Evolutionary conservation across 1,140 invertebrate species (phyloP), one percentile per base, ranked within the genome.

Genomic region (Cyrtorhinus lividipennis): DNA sequence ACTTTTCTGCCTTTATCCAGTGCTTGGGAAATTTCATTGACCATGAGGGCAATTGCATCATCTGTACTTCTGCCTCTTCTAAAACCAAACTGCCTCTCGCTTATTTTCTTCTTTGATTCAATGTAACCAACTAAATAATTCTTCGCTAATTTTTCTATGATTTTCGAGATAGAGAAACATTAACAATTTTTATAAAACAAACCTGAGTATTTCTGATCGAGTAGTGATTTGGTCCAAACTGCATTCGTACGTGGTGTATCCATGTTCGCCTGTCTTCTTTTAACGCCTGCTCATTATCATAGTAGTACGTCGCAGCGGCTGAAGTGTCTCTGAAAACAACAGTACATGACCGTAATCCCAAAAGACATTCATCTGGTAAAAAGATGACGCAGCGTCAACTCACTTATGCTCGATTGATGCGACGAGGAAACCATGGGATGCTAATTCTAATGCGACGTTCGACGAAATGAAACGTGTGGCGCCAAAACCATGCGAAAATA

Each of bases 401-500:
- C 70, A 81, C 79, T 80, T 80, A 70, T 85, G 83, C 70, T 85
- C 83, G 12, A 84, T 63, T 30, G 79, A 78, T 25, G 78, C 81
- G 0, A 86, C 81, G 15, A 86, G 70, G 71, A 79, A 86, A 1
- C 84, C 84, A 67, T 80, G 73, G 3, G 81, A 83, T 8, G 84
- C 83, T 45, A 86, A 68, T 62, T 85, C 81, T 38, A 73, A 71
- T 67, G 79, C 81, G 58, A 81, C 75, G 1, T 78, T 75, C 22
- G 79, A 80, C 67, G 83, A 83, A 24, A 81, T 73, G 24, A 80
- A 81, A 63, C 84, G 71, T 67, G 78, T 78, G 0, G 78, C 81
- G 20, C 80, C 81, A 38, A 85, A 73, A 12, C 84, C 84, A 72
- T 87, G 84, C 0, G 83, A 84, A 67, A 86, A 80, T 15, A 86